Base-by-base conservation (phyloP, 2,888 invertebrate genomes). In the Cephus pygmeus region DNA sequence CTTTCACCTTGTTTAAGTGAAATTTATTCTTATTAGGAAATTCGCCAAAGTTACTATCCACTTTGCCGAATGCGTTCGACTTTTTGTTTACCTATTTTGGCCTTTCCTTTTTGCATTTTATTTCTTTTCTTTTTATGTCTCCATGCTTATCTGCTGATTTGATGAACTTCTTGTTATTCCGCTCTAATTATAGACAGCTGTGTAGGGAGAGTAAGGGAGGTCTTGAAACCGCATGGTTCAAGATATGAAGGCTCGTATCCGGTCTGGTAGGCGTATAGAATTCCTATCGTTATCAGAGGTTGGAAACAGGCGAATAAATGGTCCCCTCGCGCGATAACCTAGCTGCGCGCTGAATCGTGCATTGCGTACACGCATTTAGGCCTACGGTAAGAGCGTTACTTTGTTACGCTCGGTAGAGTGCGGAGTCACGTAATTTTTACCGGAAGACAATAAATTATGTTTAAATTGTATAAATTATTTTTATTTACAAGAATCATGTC, bases 301-400 rank as follows among this genome's bases (percentile, higher is more conserved):
- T 71, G 71, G 33, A 71, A 71, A 71, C 71, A 34, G 71, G 71
- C 71, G 71, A 71, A 71, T 71, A 71, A 71, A 71, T 34, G 71
- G 33, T 30, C 33, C 31, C 33, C 33, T 71, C 23, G 31, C 71
- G 34, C 71, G 71, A 71, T 71, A 71, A 71, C 71, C 33, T 34
- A 34, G 71, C 56, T 31, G 71, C 33, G 31, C 71, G 71, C 31
- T 71, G 31, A 31, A 34, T 71, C 33, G 56, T 71, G 71, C 11
- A 71, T 31, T 9, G 71, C 71, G 71, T 56, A 56, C 23, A 56
- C 23, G 56, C 23, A 56, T 56, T 56, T 2, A 56, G 15, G 56
- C 56, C 15, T 56, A 9, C 56, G 23, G 23, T 56, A 56, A 40
- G 4, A 40, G 23, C 6, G 23, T 15, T 23, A 23, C 56, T 56